Percentiles rank a stretch among this genome's conserved stretches.
These are phyloP conservation scores for Marasmarcha lunaedactyla DNA, from an alignment of 2,888 invertebrate genomes.

Conservation along the genomic window DNA sequence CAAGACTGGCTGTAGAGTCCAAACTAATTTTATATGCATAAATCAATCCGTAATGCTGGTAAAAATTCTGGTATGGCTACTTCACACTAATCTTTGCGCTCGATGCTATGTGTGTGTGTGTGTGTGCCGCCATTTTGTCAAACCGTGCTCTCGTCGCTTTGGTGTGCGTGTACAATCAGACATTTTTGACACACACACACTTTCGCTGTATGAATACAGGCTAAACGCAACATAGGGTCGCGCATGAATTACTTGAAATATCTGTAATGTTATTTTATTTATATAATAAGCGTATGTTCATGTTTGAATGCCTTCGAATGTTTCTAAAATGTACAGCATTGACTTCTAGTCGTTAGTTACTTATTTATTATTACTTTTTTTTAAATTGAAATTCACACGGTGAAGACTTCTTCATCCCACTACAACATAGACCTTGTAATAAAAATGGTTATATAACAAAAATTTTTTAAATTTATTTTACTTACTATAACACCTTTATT, in stretches of 20 bases:
- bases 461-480: no score
- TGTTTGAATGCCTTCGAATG: conserved; percentile 3
- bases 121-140: not conserved
- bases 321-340: conserved; percentile 41
- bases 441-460: conserved; percentile 47
- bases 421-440: conserved; percentile 21
- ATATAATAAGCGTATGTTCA: not conserved
- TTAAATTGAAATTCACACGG: conserved; percentile 28
- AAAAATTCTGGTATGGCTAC: no score
- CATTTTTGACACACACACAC: no score
- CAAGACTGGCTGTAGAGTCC: not conserved
- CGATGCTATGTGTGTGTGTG: no score
- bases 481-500: no score
- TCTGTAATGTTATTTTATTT: not conserved
- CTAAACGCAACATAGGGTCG: no score
- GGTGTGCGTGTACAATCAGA: no score
- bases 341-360: conserved; percentile 61
- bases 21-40: not conserved
- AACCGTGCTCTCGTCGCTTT: no score
- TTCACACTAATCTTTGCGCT: no score
- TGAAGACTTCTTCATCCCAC: conserved; percentile 1
- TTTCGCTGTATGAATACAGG: no score
- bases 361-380: conserved; percentile 26
- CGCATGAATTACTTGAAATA: no score
- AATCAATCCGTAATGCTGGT: no score